Conservation (phyloP, 2,797 vertebrate genomes). For the Cuniculus paca region DNA sequence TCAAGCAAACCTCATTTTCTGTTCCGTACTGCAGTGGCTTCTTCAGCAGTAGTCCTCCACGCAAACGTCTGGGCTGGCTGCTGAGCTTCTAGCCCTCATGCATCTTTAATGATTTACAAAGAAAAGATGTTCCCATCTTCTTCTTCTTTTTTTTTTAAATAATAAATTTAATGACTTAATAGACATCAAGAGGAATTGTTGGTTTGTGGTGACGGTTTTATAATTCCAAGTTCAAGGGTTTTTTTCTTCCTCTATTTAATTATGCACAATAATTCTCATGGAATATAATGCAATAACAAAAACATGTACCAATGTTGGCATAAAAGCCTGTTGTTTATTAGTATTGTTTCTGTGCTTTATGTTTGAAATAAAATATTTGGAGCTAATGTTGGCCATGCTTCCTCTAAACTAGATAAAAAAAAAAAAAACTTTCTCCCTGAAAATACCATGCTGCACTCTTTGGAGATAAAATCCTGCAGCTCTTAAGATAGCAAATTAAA, state of each 20-base stretch:
- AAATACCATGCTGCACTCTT: constrained; percentile 76
- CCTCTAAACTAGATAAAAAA: constrained; percentile 84
- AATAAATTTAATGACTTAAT: constrained; percentile 93
- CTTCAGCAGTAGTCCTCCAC: constrained; percentile 88
- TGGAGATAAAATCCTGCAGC: constrained; percentile 76
- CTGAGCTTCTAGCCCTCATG: constrained; percentile 93
- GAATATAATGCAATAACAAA: constrained; percentile 97
- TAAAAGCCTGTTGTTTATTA: constrained; percentile 95
- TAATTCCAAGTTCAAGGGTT: constrained; percentile 94
- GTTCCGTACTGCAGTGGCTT: constrained; percentile 85
- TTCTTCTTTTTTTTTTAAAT: constrained; percentile 84
- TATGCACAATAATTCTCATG: constrained; percentile 94
- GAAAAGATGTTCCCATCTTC: constrained; percentile 89
- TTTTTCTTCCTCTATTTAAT: constrained; percentile 93
- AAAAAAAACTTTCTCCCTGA: constrained; percentile 78
- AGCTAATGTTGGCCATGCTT: constrained; percentile 86
- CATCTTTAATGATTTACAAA: constrained; percentile 98
- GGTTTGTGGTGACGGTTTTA: constrained; percentile 94
- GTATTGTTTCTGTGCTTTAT: constrained; percentile 92
- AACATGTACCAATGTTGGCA: constrained; percentile 92
- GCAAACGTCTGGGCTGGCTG: constrained; percentile 92
- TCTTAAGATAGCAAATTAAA: constrained; percentile 83
- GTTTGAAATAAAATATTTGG: constrained; percentile 96
- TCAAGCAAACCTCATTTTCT: constrained; percentile 87
- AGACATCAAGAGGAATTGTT: constrained; percentile 95